These are phyloP conservation scores for Rachycentron canadum DNA, from an alignment of 2,797 vertebrate genomes.

Conservation along the genomic window DNA sequence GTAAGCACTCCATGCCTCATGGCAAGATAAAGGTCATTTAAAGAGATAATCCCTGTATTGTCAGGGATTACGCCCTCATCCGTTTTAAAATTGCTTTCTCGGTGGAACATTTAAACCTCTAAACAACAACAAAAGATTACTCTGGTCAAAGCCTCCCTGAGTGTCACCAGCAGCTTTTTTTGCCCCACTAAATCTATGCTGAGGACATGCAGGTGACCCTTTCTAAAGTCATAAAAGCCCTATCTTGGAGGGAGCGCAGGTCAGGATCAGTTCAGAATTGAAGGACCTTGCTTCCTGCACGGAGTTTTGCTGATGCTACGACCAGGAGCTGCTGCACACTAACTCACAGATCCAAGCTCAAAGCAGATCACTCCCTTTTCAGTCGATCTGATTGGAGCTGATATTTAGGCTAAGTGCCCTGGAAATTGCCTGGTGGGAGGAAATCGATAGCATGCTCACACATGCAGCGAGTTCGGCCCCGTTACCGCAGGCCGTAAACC, in stretches of 20 bases:
- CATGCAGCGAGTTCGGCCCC: conserved; percentile 48
- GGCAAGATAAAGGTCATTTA: conserved; percentile 84
- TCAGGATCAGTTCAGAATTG: conserved; percentile 27
- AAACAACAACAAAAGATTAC: conserved; percentile 84
- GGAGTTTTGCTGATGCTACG: conserved; percentile 14
- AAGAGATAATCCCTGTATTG: conserved; percentile 84
- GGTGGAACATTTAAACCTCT: conserved; percentile 76
- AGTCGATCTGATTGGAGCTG: conserved; percentile 64
- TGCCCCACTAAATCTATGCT: conserved; percentile 55
- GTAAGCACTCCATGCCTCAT: conserved; percentile 75
- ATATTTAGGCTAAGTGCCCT: conserved; percentile 78
- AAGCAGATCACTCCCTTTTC: conserved; percentile 53
- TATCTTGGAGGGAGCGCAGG: conserved; percentile 32
- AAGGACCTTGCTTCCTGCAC: conserved; percentile 3
- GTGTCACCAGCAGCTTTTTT: conserved; percentile 65
- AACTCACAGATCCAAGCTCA: conserved; percentile 27
- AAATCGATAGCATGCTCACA: conserved; percentile 71
- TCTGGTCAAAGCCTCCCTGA: conserved; percentile 55
- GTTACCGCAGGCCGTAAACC: conserved; percentile 24
- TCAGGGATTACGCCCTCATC: conserved; percentile 83
- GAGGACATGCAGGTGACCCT: conserved; percentile 67
- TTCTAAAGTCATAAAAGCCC: conserved; percentile 45
- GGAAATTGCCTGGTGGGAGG: conserved; percentile 70
- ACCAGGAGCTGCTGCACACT: background rate
- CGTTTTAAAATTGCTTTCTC: conserved; percentile 86